Evolutionary conservation across 2,113 vertebrate species (phyloP), one percentile per base, ranked within the genome.

Genomic region (Piprites chloris): DNA sequence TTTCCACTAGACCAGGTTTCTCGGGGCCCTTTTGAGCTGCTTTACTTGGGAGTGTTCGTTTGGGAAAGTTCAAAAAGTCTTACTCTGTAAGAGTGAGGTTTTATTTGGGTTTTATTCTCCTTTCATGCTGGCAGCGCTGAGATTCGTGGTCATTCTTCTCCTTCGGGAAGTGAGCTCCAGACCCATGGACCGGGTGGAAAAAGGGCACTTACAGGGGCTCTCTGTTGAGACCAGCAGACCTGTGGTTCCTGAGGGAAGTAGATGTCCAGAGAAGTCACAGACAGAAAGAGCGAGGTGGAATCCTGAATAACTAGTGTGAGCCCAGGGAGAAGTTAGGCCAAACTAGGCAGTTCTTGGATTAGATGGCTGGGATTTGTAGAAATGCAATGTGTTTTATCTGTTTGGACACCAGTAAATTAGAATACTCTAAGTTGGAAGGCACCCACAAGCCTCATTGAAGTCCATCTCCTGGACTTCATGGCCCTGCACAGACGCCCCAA

Each of bases 131-230:
- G 35, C 44, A 67, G 52, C 41, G 22, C 33, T 22, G 47, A 68
- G 17, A 39, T 49, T 95, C 18, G 8, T 28, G 27, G 55, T 78
- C n/a, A 9, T 76, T 58, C 17, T 62, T n/a, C 20, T 89, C 6
- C 67, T 55, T 5, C 0, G 10, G 59, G 32, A 81, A 77, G 47
- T 15, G 46, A 77, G 37, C 37, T 73, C 32, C 35, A 16, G 20
- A 68, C 27, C 53, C 11, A 3, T 14, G 49, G 41, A 50, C 39
- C 61, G 41, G 75, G 59, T 55, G 21, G 53, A 44, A 49, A 35
- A 65, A 44, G 35, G 8, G 9, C 1, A 1, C 7, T 49, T 47
- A 27, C 2, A 2, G 27, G 9, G 6, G 35, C 5, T 11, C 24
- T 65, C 66, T 2, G 0, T 1, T 55, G 53, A n/a, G 35, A 32